Percentiles rank a stretch among this genome's conserved stretches.
phyloP scores from a whole-genome alignment of 1,140 invertebrate species.

The Daktulosphaira vitifoliae region DNA sequence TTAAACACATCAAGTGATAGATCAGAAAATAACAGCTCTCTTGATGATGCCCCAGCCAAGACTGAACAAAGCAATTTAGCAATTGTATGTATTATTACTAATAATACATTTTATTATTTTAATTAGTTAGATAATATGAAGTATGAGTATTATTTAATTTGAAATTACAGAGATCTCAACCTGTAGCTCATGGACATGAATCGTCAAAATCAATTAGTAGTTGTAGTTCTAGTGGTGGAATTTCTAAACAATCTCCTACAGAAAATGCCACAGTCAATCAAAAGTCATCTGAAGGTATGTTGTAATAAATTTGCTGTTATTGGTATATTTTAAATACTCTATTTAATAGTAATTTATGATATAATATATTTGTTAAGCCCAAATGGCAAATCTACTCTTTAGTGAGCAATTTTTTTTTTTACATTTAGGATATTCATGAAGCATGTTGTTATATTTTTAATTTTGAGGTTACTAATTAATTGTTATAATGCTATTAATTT shows the following conservation, averaged over 20 bases:
- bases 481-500: too few relatives aligned
- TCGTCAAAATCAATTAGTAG: slow-evolving; percentile 22
- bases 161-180: slow-evolving; percentile 22
- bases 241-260: slow-evolving; percentile 14
- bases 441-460: too few relatives aligned
- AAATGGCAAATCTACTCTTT: too few relatives aligned
- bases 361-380: slow-evolving; percentile 12
- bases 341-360: slow-evolving; percentile 1
- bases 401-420: slow-evolving; percentile 12
- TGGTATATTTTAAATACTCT: too few relatives aligned
- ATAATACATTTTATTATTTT: too few relatives aligned
- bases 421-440: too few relatives aligned
- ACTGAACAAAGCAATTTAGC: slow-evolving; percentile 21
- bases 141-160: not conserved
- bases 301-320: not conserved
- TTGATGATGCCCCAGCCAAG: slow-evolving; percentile 21
- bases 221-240: not conserved
- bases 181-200: slow-evolving; percentile 14
- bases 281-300: slow-evolving; percentile 10
- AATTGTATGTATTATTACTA: not conserved
- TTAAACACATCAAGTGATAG: slow-evolving; percentile 27
- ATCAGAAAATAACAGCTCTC: slow-evolving; percentile 27
- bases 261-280: slow-evolving; percentile 17
- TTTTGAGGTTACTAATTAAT: too few relatives aligned
- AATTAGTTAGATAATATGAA: too few relatives aligned